Base-by-base conservation (phyloP, 2,113 vertebrate genomes). In the Smithornis capensis region DNA sequence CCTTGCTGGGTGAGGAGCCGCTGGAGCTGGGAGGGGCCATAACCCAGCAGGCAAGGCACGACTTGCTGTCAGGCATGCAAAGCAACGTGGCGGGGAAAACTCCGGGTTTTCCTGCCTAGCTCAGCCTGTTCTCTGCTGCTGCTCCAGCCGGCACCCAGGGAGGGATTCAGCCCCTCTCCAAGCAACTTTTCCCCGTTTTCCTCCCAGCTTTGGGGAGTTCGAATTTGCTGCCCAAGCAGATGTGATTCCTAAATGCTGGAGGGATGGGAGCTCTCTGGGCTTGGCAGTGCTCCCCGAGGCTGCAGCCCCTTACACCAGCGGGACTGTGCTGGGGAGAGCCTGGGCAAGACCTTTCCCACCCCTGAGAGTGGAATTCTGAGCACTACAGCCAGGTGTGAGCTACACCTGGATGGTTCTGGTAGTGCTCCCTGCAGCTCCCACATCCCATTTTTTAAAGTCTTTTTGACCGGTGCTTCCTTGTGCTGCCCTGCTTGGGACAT, bases 11-110 rank as follows among this genome's bases (percentile, higher is more conserved):
- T 79, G 84, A 23, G 38, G 59, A 87, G 50, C 75, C 77, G 91
- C 75, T 19, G 10, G 87, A 94, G 87, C 84, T 92, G 95, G 93
- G 96, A 95, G 95, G 92, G 76, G 93, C 91, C 4, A 7, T 24
- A 87, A 53, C 78, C 84, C 71, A 38, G 2, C 94, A 95, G 95
- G 47, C 94, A 95, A 95, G 94, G 96, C 91, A 88, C 55, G 27
- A 96, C 94, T 95, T 96, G 96, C 94, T 96, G 94, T 94, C 93
- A 96, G 96, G 91, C 95, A 95, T 95, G 96, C 94, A 95, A 92
- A 96, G 93, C 91, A 85, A 57, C 18, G 38, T 29, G 49, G 25
- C 15, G 40, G 84, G 88, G 84, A 79, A 57, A 69, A 50, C 91
- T 64, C 87, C 1, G 5, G 83, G 94, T 64, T 94, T 92, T 92